Evolutionary conservation across 2,113 vertebrate species (phyloP), one percentile per base, ranked within the genome.

Genomic region (Cisticola juncidis): DNA sequence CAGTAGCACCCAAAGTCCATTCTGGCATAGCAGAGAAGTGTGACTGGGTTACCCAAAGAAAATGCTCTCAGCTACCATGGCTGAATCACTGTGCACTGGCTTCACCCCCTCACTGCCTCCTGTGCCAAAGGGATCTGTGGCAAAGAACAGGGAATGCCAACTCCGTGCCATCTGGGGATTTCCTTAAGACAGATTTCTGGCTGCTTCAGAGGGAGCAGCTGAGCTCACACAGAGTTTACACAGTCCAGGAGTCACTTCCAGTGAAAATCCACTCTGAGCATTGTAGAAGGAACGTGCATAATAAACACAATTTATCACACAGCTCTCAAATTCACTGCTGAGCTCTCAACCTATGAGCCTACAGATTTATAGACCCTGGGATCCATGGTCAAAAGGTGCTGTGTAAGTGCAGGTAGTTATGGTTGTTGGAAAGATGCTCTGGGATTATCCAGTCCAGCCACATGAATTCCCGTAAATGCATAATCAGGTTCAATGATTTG

Each of bases 401-500:
- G 9, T 71, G 80, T 81, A 86, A 97, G 81, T 95, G 66, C 86
- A 95, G 35, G 78, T 60, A 58, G 76, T 90, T 90, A 70, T 64
- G 54, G 85, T 17, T 89, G 51, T 78, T 93, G 93, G 90, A 94
- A 93, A 84, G 83, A 53, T 74, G 66, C 88, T 89, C 78, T 45
- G 38, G 92, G 79, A 29, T 92, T 62, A 84, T 81, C 83, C 83
- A 89, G 74, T 64, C 64, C 57, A 81, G 71, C 66, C 88, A 48
- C 64, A 72, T 12, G 68, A 48, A 78, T 96, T 97, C 94, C 95
- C 61, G 84, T 35, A 94, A 96, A 77, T 64, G 69, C 74, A 40
- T 14, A 38, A 88, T 70, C 92, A 86, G 88, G 20, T 86, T 83
- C 86, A 90, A 13, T 54, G 69, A 68, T 65, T 65, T 87, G 81